Evolutionary conservation across 2,888 invertebrate genomes (phyloP).

Genomic region (Drosophila multiciliata): DNA sequence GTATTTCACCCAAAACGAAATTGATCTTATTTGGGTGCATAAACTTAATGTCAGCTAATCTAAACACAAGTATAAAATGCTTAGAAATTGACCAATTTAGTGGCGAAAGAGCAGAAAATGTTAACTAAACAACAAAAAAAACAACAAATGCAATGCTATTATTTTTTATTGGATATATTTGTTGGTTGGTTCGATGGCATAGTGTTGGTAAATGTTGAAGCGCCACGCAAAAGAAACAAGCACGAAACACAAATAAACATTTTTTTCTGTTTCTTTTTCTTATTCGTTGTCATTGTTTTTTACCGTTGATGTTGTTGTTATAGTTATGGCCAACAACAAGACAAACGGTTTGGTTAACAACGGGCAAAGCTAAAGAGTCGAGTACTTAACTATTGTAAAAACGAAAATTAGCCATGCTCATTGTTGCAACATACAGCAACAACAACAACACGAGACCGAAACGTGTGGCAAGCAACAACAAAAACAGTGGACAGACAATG

Average conservation of each 20-base stretch:
- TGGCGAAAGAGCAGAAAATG: not conserved
- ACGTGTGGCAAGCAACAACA: slow-evolving; percentile 66
- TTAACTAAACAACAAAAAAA: slow-evolving; percentile 16
- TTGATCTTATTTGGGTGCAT: slow-evolving; percentile 18
- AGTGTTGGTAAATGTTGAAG: slow-evolving; percentile 48
- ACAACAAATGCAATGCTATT: slow-evolving; percentile 21
- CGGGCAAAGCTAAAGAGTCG: slow-evolving; percentile 60
- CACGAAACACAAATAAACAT: slow-evolving; percentile 33
- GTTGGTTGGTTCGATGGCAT: slow-evolving; percentile 4
- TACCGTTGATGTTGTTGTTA: slow-evolving; percentile 41
- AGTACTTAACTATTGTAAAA: slow-evolving; percentile 76
- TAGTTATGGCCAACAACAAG: slow-evolving; percentile 30
- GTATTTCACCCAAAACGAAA: not conserved
- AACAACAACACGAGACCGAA: slow-evolving; percentile 51
- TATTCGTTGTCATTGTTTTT: slow-evolving; percentile 31
- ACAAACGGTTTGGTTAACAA: slow-evolving; percentile 65
- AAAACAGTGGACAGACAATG: slow-evolving; percentile 53
- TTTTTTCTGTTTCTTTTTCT: slow-evolving; percentile 25
- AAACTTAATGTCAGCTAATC: slow-evolving; percentile 30
- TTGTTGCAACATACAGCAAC: slow-evolving; percentile 70
- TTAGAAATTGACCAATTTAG: slow-evolving; percentile 52
- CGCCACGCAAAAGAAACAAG: slow-evolving; percentile 51
- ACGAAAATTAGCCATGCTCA: slow-evolving; percentile 77
- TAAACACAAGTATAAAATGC: slow-evolving; percentile 12
- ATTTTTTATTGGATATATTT: slow-evolving; percentile 35